Base-by-base conservation (phyloP, 2,888 invertebrate species). In the Tillus elongatus region DNA sequence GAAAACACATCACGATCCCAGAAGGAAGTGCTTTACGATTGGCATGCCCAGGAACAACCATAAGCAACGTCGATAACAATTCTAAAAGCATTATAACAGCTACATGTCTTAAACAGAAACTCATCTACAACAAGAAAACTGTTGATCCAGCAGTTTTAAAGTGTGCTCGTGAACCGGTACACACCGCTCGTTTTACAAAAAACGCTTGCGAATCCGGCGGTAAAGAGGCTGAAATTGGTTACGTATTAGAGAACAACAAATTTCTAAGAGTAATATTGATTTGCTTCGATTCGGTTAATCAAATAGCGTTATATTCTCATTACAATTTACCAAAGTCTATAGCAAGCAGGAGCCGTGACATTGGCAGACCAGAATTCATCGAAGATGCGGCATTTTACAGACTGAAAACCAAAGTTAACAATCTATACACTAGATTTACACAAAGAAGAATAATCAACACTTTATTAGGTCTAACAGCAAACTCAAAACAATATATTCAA, bases 251-350 rank as follows among this genome's bases (percentile, higher is more conserved):
- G 40, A 42, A 43, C 15, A 58, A 59, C 11, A 57, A 62, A 4
- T 72, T 76, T 54, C 60, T 71, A 42, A 61, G 66, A 12, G 52
- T 67, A 4, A 71, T 70, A 45, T 67, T 64, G 46, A 64, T 74
- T 1, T 78, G 78, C 54, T 75, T 72, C 46, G 69, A 77, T 53
- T 62, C 66, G 24, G 54, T 48, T 3, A 59, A 66, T 1, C 58
- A 72, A 36, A 69, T 68, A 45, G 69, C 74, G 1, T 49, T 74
- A 4, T 76, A 75, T 46, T 70, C 71, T 0, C 66, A 68, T 56
- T 69, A 68, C 38, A 64, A 68, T 30, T 63, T 75, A 42, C 66
- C 64, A 9, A 54, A 66, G 0, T 58, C 58, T 1, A 70, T 75
- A 40, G 62, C 64, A 4, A 62, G 70, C 1, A 67, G 68, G 33